phyloP scores from a whole-genome alignment of 2,113 vertebrate genomes.

The Spermophilus dauricus region DNA sequence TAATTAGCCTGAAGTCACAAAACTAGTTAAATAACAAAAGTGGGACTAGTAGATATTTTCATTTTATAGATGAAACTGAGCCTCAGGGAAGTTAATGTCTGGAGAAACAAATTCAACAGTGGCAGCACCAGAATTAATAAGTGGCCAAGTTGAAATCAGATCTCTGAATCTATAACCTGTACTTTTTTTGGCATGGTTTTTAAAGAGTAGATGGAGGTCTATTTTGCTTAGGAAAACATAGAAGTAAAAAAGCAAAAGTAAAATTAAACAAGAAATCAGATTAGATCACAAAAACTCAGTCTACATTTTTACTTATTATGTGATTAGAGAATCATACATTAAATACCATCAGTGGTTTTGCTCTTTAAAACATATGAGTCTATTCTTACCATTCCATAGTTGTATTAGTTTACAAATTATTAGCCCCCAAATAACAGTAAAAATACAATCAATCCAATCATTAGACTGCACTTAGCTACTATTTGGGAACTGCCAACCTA shows the following conservation, averaged over 20 bases:
- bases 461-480: neutral
- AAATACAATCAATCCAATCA: conserved; percentile 4
- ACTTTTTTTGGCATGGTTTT: neutral
- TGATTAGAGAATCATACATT: neutral
- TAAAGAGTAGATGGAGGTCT: neutral
- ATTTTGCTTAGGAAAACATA: conserved; percentile 2
- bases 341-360: neutral
- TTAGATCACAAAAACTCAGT: neutral
- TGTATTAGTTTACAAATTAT: conserved; percentile 50
- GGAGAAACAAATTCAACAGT: conserved; percentile 21
- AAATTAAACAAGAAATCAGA: neutral
- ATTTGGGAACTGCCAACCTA: neutral
- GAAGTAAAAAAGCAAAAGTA: neutral
- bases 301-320: conserved; percentile 23
- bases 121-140: neutral
- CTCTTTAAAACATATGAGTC: neutral
- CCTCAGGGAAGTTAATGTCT: neutral
- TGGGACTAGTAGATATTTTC: conserved; percentile 22
- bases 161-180: neutral
- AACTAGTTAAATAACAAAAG: conserved; percentile 40
- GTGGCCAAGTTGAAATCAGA: neutral
- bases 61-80: conserved; percentile 16
- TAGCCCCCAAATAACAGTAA: neutral
- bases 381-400: neutral
- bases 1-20: neutral